Base-by-base conservation (phyloP, 1,140 invertebrate species). In the Hesperophylax magnus region DNA sequence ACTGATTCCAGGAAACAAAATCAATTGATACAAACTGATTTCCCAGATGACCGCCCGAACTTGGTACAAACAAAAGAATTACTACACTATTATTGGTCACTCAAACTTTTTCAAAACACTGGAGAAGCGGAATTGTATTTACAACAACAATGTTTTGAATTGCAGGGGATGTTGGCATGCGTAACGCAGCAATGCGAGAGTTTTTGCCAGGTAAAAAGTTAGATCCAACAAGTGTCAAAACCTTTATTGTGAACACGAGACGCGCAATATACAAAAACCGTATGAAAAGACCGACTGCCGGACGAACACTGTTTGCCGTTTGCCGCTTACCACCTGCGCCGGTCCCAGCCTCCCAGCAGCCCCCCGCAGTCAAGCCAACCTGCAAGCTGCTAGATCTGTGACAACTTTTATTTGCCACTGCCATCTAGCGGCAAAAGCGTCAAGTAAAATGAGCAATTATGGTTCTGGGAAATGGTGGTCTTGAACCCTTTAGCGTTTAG, bases 151-250 rank as follows among this genome's bases (percentile, higher is more conserved):
- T 61, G 58, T 61, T 61, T 14, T 61, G 8, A 27, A 65, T 34
- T 65, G 7, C 17, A 7, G 27, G 17, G 22, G 17, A 34, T 65
- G 17, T 65, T 14, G 22, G 63, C 17, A 17, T 24, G 17, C 6
- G 22, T 58, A 20, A 58, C n/a, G 56, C n/a, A 18, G 20, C 6
- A 52, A 15, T 56, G 22, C 24, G 20, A 53, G 65, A 31, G 61
- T 65, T 78, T 78, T 27, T 67, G 18, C 24, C 47, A 54, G 22
- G 39, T 52, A 47, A n/a, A 56, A 34, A 47, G 31, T 61, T 56
- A 78, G 58, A 71, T 47, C 77, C 77, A 79, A 79, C 77, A 79
- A 79, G 77, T 79, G 77, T 79, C 77, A 79, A 79, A 77, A 65
- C 47, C 52, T 34, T 24, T 75, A 67, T 78, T 65, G 54, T 47